These are phyloP conservation scores for Mormyrops attenuatus DNA, from an alignment of 2,797 vertebrate genomes.

Conservation along the genomic window DNA sequence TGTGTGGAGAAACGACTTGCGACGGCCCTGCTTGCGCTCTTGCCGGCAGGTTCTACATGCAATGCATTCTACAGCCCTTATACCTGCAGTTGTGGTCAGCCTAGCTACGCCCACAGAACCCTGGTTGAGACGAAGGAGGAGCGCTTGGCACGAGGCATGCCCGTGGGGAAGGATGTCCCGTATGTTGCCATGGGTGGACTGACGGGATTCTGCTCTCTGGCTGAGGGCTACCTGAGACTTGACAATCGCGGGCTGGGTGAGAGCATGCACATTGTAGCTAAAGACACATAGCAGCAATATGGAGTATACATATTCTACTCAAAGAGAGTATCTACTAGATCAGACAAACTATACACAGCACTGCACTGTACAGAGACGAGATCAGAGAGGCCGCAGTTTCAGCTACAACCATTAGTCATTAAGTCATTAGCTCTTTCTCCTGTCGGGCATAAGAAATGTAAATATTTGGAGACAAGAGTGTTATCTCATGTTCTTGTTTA, in stretches of 20 bases:
- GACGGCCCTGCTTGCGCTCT: background rate
- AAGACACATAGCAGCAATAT: background rate
- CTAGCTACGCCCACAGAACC: slow-evolving; percentile 69
- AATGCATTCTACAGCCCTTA: slow-evolving; percentile 72
- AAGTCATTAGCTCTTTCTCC: background rate
- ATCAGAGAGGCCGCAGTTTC: background rate
- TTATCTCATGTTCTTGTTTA: background rate
- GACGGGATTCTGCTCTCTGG: slow-evolving; percentile 81
- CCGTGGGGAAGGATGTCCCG: slow-evolving; percentile 72
- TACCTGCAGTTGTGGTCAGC: slow-evolving; percentile 79
- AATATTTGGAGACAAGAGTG: background rate
- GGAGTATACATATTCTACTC: background rate
- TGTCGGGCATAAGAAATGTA: background rate
- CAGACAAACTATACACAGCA: background rate
- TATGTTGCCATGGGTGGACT: slow-evolving; percentile 85
- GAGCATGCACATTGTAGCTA: background rate
- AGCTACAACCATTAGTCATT: background rate
- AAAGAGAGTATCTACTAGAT: background rate
- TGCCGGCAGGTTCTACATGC: slow-evolving; percentile 70
- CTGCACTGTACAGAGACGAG: background rate
- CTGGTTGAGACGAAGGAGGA: slow-evolving; percentile 79
- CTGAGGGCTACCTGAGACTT: slow-evolving; percentile 76
- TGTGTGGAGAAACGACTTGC: background rate
- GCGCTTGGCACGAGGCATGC: slow-evolving; percentile 66
- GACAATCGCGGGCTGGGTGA: slow-evolving; percentile 67